Percentiles rank a stretch among this genome's conserved stretches.
Evolutionary conservation across 2,113 vertebrate genomes (phyloP).

Genomic region (Bombycilla garrulus): DNA sequence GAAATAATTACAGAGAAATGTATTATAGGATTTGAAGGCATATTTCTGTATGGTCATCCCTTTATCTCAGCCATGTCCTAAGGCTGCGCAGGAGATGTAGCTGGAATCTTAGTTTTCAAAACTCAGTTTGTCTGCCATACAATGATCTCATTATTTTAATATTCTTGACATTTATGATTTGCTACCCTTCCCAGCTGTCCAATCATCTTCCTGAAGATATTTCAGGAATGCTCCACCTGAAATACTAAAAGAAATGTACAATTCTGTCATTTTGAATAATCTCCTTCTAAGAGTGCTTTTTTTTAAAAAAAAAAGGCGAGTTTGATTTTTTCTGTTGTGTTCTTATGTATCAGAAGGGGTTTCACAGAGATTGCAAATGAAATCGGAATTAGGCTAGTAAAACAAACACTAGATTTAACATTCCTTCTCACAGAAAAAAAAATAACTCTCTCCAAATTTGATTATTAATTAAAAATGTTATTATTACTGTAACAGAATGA

Average conservation of each 20-base stretch:
- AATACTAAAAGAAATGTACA: neutral
- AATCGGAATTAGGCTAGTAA: neutral
- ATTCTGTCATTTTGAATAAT: neutral
- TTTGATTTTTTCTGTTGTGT: fast-evolving
- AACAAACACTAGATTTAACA: neutral
- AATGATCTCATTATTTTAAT: neutral
- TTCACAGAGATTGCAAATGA: neutral
- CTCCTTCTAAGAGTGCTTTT: neutral
- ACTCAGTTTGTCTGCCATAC: neutral
- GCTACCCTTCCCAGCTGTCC: neutral
- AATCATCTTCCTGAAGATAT: neutral
- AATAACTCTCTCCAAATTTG: neutral
- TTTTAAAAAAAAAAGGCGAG: neutral
- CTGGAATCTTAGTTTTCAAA: neutral
- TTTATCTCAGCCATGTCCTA: neutral
- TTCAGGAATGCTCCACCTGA: neutral
- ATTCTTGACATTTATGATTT: conserved; percentile 3
- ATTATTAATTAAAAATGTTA: neutral
- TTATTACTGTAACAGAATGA: neutral
- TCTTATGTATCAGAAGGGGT: neutral
- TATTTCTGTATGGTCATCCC: neutral
- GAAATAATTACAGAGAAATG: conserved; percentile 22
- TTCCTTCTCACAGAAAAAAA: neutral
- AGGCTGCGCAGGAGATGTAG: neutral
- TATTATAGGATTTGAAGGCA: neutral